Conservation (phyloP, 2,888 invertebrate genomes). For the Caenorhabditis doughertyi region DNA sequence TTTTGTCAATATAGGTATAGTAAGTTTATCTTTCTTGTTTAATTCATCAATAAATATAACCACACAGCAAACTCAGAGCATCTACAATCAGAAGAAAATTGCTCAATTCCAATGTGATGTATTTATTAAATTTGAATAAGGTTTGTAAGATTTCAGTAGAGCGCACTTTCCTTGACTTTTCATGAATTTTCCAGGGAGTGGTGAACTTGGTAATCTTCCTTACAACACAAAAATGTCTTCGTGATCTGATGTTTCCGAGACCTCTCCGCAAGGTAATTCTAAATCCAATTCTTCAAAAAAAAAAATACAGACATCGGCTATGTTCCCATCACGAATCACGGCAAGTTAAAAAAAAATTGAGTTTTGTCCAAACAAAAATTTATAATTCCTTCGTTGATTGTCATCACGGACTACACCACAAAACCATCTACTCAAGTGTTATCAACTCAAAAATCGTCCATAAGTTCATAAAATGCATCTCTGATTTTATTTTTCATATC, state of each 20-base stretch:
- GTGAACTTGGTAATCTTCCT: conserved; percentile 70
- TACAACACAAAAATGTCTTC: conserved; percentile 66
- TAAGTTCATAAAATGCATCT: too few relatives aligned
- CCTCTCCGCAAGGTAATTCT: conserved; percentile 7
- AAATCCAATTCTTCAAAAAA: neutral
- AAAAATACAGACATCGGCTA: conserved; percentile 55
- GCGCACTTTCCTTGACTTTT: neutral
- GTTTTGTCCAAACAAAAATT: neutral
- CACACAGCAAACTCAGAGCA: conserved; percentile 50
- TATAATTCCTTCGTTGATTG: too few relatives aligned
- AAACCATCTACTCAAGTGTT: too few relatives aligned
- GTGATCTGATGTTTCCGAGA: conserved; percentile 62
- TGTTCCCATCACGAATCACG: conserved; percentile 31
- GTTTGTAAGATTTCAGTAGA: conserved; percentile 19
- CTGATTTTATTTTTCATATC: too few relatives aligned
- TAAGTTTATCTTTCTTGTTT: conserved; percentile 27
- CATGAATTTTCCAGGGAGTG: conserved; percentile 64
- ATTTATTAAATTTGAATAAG: conserved; percentile 74
- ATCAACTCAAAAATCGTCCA: too few relatives aligned
- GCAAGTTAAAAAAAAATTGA: conserved; percentile 40
- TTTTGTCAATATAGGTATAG: conserved; percentile 64
- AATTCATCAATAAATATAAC: neutral
- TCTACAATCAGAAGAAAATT: conserved; percentile 57
- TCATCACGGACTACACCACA: too few relatives aligned
- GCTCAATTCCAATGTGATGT: conserved; percentile 63